Evolutionary conservation across 2,888 invertebrate genomes (phyloP), one percentile per base, ranked within the genome.

Genomic region (Dermolepida albohirtum): DNA sequence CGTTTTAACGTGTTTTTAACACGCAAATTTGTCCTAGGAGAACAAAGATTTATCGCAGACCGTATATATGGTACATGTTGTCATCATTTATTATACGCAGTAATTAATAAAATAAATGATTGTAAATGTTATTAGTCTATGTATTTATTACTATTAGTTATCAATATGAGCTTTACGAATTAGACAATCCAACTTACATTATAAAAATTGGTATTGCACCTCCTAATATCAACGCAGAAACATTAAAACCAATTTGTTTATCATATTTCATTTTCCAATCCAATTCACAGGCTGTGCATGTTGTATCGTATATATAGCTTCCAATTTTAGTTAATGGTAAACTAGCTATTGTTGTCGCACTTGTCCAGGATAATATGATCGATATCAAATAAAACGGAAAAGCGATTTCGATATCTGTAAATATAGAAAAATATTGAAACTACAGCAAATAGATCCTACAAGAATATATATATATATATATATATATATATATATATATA

Each of bases 261-360:
- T 83, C 80, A 70, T 82, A 83, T 51, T 84, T 74, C 1, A 85
- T 81, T 4, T 86, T 84, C 87, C 87, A 87, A 39, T 85, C 79
- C 39, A 85, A 79, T 1, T 85, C 80, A 74, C 87, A 87, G 7
- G 79, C 75, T 4, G 86, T 85, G 8, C 85, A 85, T 1, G 85
- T 86, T 2, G 84, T 76, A 72, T 87, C 87, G 75, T 87, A 87
- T 14, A 85, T 83, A 71, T 85, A 87, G 52, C 82, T 74, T 43
- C 87, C 87, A 71, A 85, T 86, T n/a, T 84, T 82, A 22, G 84
- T 73, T 8, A 87, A 75, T 0, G 87, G 87, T 0, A 86, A 86
- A 4, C 81, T 81, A 1, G 87, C 82, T 70, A 86, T 85, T 52
- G 84, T 74, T 43, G 81, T 74, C 5, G 86, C 80, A 51, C 79